These are phyloP conservation scores for Pseudomyrmex pallidus DNA, from an alignment of 1,140 invertebrate species.

Conservation along the genomic window DNA sequence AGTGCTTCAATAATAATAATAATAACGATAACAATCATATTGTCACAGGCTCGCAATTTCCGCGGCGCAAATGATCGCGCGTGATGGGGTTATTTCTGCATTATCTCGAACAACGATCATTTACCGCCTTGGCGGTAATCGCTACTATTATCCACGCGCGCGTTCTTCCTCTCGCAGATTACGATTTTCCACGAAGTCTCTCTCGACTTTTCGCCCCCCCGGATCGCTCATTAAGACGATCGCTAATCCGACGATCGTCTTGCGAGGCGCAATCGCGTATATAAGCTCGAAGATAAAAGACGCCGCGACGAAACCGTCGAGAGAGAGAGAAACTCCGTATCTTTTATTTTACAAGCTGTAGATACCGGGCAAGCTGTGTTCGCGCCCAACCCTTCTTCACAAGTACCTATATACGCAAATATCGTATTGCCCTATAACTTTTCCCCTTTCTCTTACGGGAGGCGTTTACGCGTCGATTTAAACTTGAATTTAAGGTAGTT, in stretches of 20 bases:
- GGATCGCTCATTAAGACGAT: neutral
- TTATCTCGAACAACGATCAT: conserved; percentile 57
- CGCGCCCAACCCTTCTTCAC: conserved; percentile 10
- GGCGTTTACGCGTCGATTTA: neutral
- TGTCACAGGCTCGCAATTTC: conserved; percentile 63
- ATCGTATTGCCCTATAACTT: neutral
- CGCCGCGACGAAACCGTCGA: neutral
- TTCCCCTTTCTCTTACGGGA: neutral
- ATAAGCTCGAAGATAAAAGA: neutral
- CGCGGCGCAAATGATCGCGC: conserved; percentile 33
- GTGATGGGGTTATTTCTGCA: neutral
- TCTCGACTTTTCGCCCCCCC: neutral
- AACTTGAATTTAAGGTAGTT: no score
- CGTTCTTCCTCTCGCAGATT: neutral
- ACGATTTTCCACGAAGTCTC: neutral
- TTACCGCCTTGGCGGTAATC: conserved; percentile 28
- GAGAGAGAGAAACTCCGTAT: neutral
- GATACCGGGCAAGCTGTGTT: neutral
- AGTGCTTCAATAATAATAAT: conserved; percentile 8
- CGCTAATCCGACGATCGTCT: conserved; percentile 6
- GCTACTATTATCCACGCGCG: conserved; percentile 26
- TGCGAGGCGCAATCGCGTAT: neutral
- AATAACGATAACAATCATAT: conserved; percentile 32
- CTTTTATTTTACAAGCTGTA: conserved; percentile 17
- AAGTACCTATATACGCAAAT: conserved; percentile 2